Evolutionary conservation across 2,888 invertebrate species (phyloP), one percentile per base, ranked within the genome.

Genomic region (Tortricodes alternella): DNA sequence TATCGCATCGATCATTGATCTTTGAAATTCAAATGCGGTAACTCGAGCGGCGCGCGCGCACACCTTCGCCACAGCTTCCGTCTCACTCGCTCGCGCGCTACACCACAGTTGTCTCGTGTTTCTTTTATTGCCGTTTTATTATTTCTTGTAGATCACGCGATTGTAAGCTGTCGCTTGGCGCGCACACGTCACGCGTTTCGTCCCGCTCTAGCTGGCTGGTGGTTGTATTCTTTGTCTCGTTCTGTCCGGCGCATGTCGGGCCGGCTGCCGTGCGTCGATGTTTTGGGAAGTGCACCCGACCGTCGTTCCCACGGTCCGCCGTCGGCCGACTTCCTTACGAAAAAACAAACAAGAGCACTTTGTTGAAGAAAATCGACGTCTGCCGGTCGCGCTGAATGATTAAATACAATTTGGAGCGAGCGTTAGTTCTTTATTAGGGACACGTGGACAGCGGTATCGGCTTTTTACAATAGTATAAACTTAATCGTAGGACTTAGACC

Each of bases 261-360:
- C 80, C 79, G 78, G 89, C 88, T 87, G 89, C 88, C 87, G 89
- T 89, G 89, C 89, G 88, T 83, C 87, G 89, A 89, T 90, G 91
- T 91, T 91, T 91, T 91, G 91, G 91, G 91, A 91, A 91, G 91
- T 89, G 91, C 91, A 90, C 90, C 91, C 89, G 91, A 85, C 85
- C 84, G 85, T 57, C 85, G 88, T 91, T 91, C 91, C 91, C 91
- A 91, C 91, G 91, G 89, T 91, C 85, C 85, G 86, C 88, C 89
- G 87, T 88, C 87, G 83, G 80, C 79, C 83, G 87, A 89, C 89
- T 89, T 90, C 90, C 90, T 89, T 88, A 89, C 83, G 88, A 89
- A 90, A 89, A 90, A 90, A 89, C 85, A 89, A 90, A 90, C 88
- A 90, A 89, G 89, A 89, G 84, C 87, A 86, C 89, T 88, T 85